Conservation (phyloP, 1,140 invertebrate species). For the Plutomurus gul region DNA sequence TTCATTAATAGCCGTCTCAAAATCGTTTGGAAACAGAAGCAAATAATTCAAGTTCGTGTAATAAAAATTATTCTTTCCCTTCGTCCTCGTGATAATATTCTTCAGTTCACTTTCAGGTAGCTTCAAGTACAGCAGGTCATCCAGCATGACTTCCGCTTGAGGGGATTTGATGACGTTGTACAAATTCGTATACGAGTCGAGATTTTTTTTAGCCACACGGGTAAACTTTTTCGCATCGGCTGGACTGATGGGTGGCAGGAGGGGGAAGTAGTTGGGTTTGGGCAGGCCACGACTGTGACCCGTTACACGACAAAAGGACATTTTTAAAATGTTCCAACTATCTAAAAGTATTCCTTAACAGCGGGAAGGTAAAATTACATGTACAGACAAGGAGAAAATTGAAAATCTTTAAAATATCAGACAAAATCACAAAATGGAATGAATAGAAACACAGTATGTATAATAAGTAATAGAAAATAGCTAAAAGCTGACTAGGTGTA, state of each 20-base stretch:
- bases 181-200: neutral
- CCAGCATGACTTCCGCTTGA: neutral
- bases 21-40: neutral
- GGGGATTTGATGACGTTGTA: neutral
- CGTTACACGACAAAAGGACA: slow-evolving; percentile 72
- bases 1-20: neutral
- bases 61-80: neutral
- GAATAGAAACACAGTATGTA: slow-evolving; percentile 24
- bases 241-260: slow-evolving; percentile 77
- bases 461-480: slow-evolving; percentile 23
- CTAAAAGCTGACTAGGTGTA: slow-evolving; percentile 28
- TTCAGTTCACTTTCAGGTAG: neutral
- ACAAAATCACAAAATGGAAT: slow-evolving; percentile 30
- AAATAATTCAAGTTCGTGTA: neutral
- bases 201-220: neutral
- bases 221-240: slow-evolving; percentile 71
- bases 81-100: neutral
- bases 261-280: slow-evolving; percentile 80
- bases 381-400: neutral
- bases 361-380: neutral
- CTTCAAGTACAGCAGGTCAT: neutral
- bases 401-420: slow-evolving; percentile 12
- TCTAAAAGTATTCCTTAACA: too few relatives aligned
- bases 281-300: slow-evolving; percentile 76
- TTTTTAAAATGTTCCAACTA: slow-evolving; percentile 60